Percentiles rank a stretch among this genome's conserved stretches.
These are phyloP conservation scores for Pseudeuparius sepicola DNA, from an alignment of 2,888 invertebrate species.

Conservation along the genomic window DNA sequence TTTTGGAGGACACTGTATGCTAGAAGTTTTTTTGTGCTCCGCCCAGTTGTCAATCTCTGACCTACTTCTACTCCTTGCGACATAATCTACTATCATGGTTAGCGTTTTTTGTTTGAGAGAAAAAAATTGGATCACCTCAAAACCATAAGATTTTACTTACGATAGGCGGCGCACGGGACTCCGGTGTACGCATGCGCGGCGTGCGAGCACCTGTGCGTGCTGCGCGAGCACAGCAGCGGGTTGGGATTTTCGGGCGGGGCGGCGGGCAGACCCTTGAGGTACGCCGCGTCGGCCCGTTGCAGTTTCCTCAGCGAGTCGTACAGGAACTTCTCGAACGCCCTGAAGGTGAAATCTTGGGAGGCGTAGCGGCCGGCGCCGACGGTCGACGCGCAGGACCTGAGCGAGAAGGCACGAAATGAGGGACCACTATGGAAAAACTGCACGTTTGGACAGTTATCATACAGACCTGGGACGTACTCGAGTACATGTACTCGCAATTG, in stretches of 20 bases:
- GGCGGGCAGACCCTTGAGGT: constrained; percentile 41
- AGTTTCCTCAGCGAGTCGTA: constrained; percentile 75
- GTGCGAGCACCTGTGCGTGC: constrained; percentile 83
- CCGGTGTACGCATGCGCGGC: constrained; percentile 87
- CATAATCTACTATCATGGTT: too few relatives aligned
- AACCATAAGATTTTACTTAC: constrained; percentile 55
- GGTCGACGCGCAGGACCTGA: constrained; percentile 53
- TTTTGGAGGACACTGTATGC: too few relatives aligned
- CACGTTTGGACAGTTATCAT: too few relatives aligned
- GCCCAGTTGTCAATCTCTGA: too few relatives aligned
- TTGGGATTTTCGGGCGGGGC: constrained; percentile 38
- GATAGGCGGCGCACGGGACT: constrained; percentile 77
- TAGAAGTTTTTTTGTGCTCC: too few relatives aligned
- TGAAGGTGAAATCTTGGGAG: constrained; percentile 57
- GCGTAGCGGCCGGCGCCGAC: constrained; percentile 47
- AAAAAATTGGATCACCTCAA: too few relatives aligned
- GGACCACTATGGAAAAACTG: too few relatives aligned
- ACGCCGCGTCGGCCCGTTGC: constrained; percentile 60
- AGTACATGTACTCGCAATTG: too few relatives aligned
- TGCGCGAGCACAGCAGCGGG: constrained; percentile 73
- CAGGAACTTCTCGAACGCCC: constrained; percentile 77
- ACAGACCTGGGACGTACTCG: too few relatives aligned
- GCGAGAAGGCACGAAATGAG: too few relatives aligned
- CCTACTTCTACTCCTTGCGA: too few relatives aligned
- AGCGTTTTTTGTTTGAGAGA: too few relatives aligned